phyloP scores from a whole-genome alignment of 2,888 invertebrate species.

The Chromoteleia sp. region DNA sequence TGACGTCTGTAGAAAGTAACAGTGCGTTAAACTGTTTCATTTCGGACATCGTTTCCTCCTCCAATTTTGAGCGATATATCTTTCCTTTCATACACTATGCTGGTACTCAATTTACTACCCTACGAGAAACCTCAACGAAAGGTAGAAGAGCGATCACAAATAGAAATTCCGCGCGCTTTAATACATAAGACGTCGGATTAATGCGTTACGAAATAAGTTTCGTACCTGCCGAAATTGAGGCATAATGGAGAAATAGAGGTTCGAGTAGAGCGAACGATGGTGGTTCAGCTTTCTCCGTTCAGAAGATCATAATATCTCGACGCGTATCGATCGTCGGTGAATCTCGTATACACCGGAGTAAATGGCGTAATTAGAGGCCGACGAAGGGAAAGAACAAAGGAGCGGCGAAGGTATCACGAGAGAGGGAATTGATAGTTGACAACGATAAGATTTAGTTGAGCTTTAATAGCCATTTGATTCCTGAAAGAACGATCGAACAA shows the following conservation, averaged over 20 bases:
- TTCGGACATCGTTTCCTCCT: constrained; percentile 26
- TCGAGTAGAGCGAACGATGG: constrained; percentile 4
- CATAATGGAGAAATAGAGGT: constrained; percentile 31
- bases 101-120: constrained; percentile 27
- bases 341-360: constrained; percentile 52
- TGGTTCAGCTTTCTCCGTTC: constrained; percentile 52
- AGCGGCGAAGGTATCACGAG: constrained; percentile 36
- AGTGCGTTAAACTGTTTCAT: constrained; percentile 39
- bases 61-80: constrained; percentile 10
- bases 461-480: constrained; percentile 54
- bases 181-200: constrained; percentile 15
- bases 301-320: constrained; percentile 37
- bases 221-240: constrained; percentile 35
- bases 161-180: neutral
- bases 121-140: neutral
- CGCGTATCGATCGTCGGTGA: constrained; percentile 52
- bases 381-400: constrained; percentile 51
- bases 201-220: constrained; percentile 20
- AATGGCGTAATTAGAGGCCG: constrained; percentile 68
- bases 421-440: constrained; percentile 36
- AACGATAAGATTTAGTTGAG: constrained; percentile 48
- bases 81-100: constrained; percentile 13
- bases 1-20: constrained; percentile 39
- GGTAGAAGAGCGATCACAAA: constrained; percentile 7
- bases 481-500: constrained; percentile 25